Conservation (phyloP, 2,888 invertebrate species). For the Sinodicranocentrus sp. region DNA sequence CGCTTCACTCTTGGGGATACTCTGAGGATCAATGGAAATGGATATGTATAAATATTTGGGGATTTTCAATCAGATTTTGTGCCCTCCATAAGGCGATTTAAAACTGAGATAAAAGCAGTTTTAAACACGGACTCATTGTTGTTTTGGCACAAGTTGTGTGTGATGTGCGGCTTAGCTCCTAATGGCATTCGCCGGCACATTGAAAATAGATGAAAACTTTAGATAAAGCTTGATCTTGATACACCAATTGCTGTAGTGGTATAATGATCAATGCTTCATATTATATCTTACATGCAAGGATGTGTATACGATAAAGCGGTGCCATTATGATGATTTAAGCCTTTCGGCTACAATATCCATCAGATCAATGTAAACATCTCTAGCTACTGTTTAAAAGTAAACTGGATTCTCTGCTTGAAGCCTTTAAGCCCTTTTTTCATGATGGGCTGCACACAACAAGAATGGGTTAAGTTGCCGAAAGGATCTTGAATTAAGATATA, state of each 20-base stretch:
- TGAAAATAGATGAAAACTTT: slow-evolving; percentile 39
- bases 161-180: slow-evolving; percentile 19
- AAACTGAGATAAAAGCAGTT: slow-evolving; percentile 29
- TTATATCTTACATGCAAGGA: background rate
- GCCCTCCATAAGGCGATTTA: slow-evolving; percentile 50
- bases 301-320: background rate
- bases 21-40: slow-evolving; percentile 41
- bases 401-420: slow-evolving; percentile 61
- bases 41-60: slow-evolving; percentile 57
- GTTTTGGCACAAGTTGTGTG: slow-evolving; percentile 14
- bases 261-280: slow-evolving; percentile 14
- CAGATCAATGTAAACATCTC: slow-evolving; percentile 58
- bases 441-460: background rate
- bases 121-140: slow-evolving; percentile 2
- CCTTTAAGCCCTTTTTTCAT: slow-evolving; percentile 46
- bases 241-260: slow-evolving; percentile 43
- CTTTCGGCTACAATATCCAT: slow-evolving; percentile 60
- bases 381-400: slow-evolving; percentile 54
- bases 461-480: slow-evolving; percentile 23
- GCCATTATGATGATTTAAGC: slow-evolving; percentile 61
- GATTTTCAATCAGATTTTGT: slow-evolving; percentile 46
- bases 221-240: slow-evolving; percentile 60
- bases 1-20: background rate
- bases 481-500: slow-evolving; percentile 41
- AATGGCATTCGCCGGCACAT: slow-evolving; percentile 30